phyloP scores from a whole-genome alignment of 2,113 vertebrate species.

The Leptosomus discolor region DNA sequence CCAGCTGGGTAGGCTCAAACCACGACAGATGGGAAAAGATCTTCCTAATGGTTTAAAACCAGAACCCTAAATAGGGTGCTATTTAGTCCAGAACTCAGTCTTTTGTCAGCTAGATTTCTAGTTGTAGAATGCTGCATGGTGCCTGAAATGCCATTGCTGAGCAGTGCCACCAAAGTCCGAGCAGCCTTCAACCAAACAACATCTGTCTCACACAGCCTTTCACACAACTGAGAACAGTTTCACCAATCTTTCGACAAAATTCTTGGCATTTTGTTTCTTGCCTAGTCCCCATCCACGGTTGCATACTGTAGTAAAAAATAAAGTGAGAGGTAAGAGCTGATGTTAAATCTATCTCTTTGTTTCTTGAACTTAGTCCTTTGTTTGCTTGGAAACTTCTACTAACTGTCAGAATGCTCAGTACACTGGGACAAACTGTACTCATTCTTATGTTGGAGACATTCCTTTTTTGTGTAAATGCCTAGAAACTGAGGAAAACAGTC shows the following conservation, averaged over 20 bases:
- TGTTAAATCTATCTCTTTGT: rapidly evolving
- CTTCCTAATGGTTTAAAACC: neutral
- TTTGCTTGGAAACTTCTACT: neutral
- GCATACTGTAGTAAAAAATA: neutral
- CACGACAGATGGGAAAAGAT: no score
- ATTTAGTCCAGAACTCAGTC: neutral
- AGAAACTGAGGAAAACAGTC: neutral
- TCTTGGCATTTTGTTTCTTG: neutral
- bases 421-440: neutral
- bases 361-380: neutral
- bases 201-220: neutral
- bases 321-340: neutral
- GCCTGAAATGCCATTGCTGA: neutral
- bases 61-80: neutral
- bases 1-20: no score
- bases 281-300: neutral
- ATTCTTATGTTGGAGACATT: neutral
- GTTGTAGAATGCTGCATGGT: neutral
- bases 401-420: neutral
- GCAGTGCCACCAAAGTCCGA: neutral
- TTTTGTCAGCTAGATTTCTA: neutral
- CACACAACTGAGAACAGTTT: neutral
- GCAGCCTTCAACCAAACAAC: neutral
- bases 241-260: neutral
- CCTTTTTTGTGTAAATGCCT: neutral